Conservation (phyloP, 2,888 invertebrate species). For the Timema podura region DNA sequence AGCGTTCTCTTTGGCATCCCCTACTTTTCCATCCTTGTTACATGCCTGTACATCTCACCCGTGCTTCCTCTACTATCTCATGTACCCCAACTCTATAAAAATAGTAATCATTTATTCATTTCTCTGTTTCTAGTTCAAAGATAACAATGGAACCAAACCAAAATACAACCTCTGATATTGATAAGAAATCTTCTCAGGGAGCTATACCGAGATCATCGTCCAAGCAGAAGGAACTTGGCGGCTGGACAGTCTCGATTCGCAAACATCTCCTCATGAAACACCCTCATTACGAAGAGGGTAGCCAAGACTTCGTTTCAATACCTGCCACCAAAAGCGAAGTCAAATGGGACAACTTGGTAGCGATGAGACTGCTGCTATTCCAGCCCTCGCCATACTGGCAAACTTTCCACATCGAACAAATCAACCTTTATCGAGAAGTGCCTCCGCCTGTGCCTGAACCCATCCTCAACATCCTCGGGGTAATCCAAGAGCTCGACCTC, state of each 20-base stretch:
- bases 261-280: slow-evolving; percentile 1
- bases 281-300: slow-evolving; percentile 7
- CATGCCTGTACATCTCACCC: too few relatives aligned
- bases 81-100: too few relatives aligned
- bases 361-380: slow-evolving; percentile 41
- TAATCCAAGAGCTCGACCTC: too few relatives aligned
- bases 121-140: too few relatives aligned
- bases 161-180: too few relatives aligned
- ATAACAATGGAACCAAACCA: too few relatives aligned
- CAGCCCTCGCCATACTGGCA: slow-evolving; percentile 45
- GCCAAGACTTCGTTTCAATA: slow-evolving; percentile 4
- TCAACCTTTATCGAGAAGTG: slow-evolving; percentile 36
- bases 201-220: too few relatives aligned
- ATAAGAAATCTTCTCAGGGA: too few relatives aligned
- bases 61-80: too few relatives aligned
- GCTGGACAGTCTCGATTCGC: slow-evolving; percentile 1
- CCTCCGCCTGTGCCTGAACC: slow-evolving; percentile 24
- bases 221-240: background rate
- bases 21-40: too few relatives aligned
- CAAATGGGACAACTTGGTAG: slow-evolving; percentile 40
- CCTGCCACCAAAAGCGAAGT: slow-evolving; percentile 37
- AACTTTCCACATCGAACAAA: slow-evolving; percentile 42
- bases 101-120: too few relatives aligned
- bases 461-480: background rate
- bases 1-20: too few relatives aligned